Base-by-base conservation (phyloP, 2,888 invertebrate genomes). In the Ichneumoninae sp. region DNA sequence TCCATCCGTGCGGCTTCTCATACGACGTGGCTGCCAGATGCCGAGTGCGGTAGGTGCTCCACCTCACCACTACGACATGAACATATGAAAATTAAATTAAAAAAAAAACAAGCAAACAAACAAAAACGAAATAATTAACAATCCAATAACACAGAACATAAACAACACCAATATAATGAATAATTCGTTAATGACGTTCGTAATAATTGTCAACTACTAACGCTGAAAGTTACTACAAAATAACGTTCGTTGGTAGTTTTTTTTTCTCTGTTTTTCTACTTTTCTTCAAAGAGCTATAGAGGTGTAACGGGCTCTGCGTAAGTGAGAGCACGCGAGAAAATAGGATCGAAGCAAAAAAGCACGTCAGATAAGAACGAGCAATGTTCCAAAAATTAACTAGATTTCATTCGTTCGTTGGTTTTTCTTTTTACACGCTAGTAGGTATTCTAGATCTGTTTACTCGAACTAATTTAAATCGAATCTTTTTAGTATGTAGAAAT, bases 1-100 rank as follows among this genome's bases (percentile, higher is more conserved):
- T 26, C 94, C 95, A 74, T 94, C 94, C 22, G 96, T 96, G 65
- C 94, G 95, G 78, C 93, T 96, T 57, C 92, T 95, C 84, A 94
- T 94, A 74, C 93, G 94, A 83, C 92, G 94, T 79, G 94, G 94
- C 71, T 94, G 94, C 78, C 94, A 94, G 88, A 93, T 94, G 88
- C 94, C 94, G 81, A 93, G 94, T 88, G 93, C 93, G 92, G 93
- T 94, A 93, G 93, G 93, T 93, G 92, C 93, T 80, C 91, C 93
- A 89, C 92, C 93, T 88, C 93, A 94, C 90, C 92, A 93, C 89
- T 93, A 93, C 92, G 93, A 94, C 89, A 93, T 94, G 93, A 94
- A 94, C 87, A 94, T 94, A 89, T 93, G 92, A 89, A 89, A 57
- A 50, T 68, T 44, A 81, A 65, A 88, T 84, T 80, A 83, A 83